Evolutionary conservation across 1,140 invertebrate species (phyloP).

Genomic region (Heliconius hewitsoni): DNA sequence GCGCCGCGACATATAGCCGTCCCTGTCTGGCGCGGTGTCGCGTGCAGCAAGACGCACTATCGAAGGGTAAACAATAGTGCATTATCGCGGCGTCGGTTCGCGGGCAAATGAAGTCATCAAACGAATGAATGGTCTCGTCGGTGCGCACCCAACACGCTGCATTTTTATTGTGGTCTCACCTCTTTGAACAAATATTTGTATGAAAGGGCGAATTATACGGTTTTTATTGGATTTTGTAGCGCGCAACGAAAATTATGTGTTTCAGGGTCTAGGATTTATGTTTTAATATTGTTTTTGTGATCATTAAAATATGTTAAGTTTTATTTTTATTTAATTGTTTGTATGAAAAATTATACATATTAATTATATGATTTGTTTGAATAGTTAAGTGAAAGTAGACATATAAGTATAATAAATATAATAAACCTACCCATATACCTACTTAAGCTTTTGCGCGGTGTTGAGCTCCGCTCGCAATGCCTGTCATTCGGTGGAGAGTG

Average conservation of each 20-base stretch:
- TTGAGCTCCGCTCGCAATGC: too few relatives aligned
- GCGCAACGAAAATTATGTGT: not conserved
- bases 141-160: constrained; percentile 63
- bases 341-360: too few relatives aligned
- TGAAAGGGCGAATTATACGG: constrained; percentile 48
- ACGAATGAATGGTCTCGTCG: constrained; percentile 73
- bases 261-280: not conserved
- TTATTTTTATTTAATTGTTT: not conserved
- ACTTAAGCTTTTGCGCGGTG: too few relatives aligned
- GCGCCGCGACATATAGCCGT: constrained; percentile 54
- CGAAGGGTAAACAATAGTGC: constrained; percentile 80
- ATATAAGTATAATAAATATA: too few relatives aligned
- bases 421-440: too few relatives aligned
- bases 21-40: constrained; percentile 69
- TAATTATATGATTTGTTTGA: too few relatives aligned
- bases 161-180: constrained; percentile 73
- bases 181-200: constrained; percentile 74
- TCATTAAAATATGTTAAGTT: not conserved
- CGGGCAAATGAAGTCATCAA: constrained; percentile 80
- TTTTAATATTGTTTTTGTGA: not conserved
- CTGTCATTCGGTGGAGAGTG: too few relatives aligned
- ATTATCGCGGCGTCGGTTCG: constrained; percentile 74
- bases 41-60: constrained; percentile 73
- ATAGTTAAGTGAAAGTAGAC: too few relatives aligned
- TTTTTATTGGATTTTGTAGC: constrained; percentile 1